Conservation (phyloP, 2,113 vertebrate genomes). For the Smithornis capensis region DNA sequence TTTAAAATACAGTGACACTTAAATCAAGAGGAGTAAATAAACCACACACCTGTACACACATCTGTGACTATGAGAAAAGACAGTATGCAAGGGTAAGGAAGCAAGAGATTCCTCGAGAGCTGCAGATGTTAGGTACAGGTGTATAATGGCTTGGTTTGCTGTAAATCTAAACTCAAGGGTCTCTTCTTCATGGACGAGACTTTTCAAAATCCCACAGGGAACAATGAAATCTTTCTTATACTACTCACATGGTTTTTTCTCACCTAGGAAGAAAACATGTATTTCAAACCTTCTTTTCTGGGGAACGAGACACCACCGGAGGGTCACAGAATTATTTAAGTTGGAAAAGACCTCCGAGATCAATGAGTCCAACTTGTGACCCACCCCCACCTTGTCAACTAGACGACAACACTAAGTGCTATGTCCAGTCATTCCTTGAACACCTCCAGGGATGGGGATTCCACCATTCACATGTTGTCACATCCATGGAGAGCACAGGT, state of each 20-base stretch:
- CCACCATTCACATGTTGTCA: not conserved
- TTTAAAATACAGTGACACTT: not conserved
- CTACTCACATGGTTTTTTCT: not conserved
- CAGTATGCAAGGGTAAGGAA: not conserved
- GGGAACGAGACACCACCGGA: fast-evolving
- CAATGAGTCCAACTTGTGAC: not conserved
- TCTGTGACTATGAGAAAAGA: not conserved
- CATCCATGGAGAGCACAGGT: not conserved
- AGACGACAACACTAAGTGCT: not conserved
- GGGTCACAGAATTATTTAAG: not conserved
- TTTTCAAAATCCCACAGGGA: not conserved
- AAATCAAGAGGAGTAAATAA: not conserved
- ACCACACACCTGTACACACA: not conserved
- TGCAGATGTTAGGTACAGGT: not conserved
- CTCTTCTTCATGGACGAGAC: not conserved
- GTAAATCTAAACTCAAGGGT: not conserved
- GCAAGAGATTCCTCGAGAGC: not conserved
- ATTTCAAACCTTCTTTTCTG: not conserved
- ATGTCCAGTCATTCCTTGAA: not conserved
- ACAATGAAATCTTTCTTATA: not conserved
- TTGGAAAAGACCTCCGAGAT: not conserved
- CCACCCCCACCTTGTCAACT: not conserved
- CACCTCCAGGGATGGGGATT: not conserved
- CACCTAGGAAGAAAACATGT: not conserved
- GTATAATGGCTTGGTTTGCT: not conserved